These are phyloP conservation scores for Lampropteryx suffumata DNA, from an alignment of 2,888 invertebrate species.

Conservation along the genomic window DNA sequence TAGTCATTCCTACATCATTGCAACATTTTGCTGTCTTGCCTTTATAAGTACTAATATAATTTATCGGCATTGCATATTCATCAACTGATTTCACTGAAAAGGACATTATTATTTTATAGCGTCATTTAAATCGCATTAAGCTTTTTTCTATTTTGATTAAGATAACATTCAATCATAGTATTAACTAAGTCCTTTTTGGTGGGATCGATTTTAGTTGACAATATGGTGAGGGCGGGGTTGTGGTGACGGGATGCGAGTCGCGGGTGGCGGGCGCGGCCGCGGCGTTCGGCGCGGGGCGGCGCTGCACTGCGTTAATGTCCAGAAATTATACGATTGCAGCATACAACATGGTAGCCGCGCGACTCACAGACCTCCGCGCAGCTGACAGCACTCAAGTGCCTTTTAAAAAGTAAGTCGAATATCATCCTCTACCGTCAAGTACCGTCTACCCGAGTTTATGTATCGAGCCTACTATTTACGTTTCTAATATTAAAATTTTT, in stretches of 20 bases:
- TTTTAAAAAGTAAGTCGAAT: constrained; percentile 96
- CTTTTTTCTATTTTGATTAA: constrained; percentile 27
- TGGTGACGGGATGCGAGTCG: constrained; percentile 44
- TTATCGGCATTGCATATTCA: constrained; percentile 35
- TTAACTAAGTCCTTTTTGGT: constrained; percentile 41
- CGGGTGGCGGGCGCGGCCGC: constrained; percentile 42
- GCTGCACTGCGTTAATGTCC: constrained; percentile 75
- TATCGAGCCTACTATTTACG: too few species aligned
- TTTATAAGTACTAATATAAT: constrained; percentile 11
- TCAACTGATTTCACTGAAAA: constrained; percentile 33
- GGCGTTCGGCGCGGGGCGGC: constrained; percentile 40
- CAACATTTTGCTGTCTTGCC: constrained; percentile 1
- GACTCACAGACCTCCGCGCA: constrained; percentile 96
- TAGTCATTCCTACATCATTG: background rate
- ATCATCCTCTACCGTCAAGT: background rate
- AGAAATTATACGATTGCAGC: constrained; percentile 93
- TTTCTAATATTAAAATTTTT: constrained; percentile 5
- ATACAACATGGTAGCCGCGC: constrained; percentile 99
- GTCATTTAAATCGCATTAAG: constrained; percentile 20
- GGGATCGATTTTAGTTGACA: constrained; percentile 69
- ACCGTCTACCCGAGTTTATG: too few species aligned
- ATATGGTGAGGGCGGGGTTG: constrained; percentile 72
- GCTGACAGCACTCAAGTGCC: constrained; percentile 98
- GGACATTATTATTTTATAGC: constrained; percentile 26
- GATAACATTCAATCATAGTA: constrained; percentile 1